These are phyloP conservation scores for Elgaria multicarinata DNA, from an alignment of 2,113 vertebrate species.

Conservation along the genomic window DNA sequence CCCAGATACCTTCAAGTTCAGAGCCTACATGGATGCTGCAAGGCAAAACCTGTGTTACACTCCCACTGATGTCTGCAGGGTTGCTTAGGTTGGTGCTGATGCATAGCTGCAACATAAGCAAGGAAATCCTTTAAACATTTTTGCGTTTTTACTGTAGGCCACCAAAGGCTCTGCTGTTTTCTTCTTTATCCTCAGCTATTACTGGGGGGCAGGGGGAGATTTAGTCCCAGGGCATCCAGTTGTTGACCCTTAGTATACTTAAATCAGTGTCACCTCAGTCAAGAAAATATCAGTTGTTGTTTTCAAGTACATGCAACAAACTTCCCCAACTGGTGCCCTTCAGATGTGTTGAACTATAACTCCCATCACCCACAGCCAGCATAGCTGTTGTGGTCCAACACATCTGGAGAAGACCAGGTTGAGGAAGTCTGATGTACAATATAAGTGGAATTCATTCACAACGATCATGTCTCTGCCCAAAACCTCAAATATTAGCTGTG, in stretches of 20 bases:
- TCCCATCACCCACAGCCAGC: too few relatives aligned
- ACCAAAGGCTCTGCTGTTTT: background rate
- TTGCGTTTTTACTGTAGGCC: fast-evolving
- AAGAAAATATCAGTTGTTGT: background rate
- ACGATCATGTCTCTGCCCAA: background rate
- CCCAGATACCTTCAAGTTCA: background rate
- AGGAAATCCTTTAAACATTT: background rate
- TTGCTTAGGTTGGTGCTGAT: background rate
- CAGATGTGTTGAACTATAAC: too few relatives aligned
- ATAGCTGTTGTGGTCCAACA: too few relatives aligned
- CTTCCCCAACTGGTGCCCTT: too few relatives aligned
- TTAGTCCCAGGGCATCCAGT: background rate
- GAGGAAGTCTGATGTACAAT: too few relatives aligned
- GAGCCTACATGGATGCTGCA: background rate
- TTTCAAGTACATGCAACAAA: background rate
- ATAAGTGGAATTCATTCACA: background rate
- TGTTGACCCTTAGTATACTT: background rate
- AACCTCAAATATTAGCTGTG: background rate
- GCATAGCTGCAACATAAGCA: fast-evolving
- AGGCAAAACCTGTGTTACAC: background rate
- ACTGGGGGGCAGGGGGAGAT: background rate
- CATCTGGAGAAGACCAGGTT: too few relatives aligned
- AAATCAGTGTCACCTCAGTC: background rate
- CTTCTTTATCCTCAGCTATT: background rate
- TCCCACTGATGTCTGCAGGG: fast-evolving